These are phyloP conservation scores for Busseola fusca DNA, from an alignment of 2,888 invertebrate species.

Conservation along the genomic window DNA sequence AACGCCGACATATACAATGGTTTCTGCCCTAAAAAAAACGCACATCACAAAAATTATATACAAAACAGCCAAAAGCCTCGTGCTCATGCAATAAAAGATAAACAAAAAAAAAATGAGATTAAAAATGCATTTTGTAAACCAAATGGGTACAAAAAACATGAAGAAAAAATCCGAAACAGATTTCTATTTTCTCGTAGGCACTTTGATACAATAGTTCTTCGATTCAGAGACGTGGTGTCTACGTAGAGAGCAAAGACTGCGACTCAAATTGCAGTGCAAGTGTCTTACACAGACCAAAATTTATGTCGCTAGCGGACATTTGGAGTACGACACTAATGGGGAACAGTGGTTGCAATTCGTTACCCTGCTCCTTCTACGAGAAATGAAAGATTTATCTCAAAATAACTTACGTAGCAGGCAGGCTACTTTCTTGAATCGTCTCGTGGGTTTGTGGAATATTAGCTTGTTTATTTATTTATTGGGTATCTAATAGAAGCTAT, in stretches of 20 bases:
- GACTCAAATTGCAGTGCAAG: slow-evolving; percentile 49
- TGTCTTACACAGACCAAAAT: slow-evolving; percentile 52
- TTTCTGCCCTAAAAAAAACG: neutral
- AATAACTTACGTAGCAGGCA: neutral
- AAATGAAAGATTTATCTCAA: slow-evolving; percentile 28
- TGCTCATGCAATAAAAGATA: neutral
- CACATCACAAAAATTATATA: neutral
- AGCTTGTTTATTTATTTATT: too few relatives aligned
- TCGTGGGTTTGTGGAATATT: neutral
- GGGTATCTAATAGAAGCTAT: too few relatives aligned
- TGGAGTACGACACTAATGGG: slow-evolving; percentile 33
- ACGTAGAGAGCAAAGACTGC: slow-evolving; percentile 8
- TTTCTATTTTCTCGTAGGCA: slow-evolving; percentile 2
- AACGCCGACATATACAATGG: too few relatives aligned
- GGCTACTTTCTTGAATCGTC: neutral
- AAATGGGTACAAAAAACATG: neutral
- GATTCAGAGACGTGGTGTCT: slow-evolving; percentile 17
- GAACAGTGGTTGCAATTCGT: slow-evolving; percentile 24
- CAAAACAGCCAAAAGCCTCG: neutral
- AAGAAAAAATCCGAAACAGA: neutral
- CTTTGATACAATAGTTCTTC: slow-evolving; percentile 10
- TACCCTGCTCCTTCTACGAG: neutral
- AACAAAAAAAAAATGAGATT: neutral
- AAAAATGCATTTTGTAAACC: neutral
- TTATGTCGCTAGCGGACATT: slow-evolving; percentile 41